Conservation (phyloP, 2,113 vertebrate species). For the Megaceryle torquata region DNA sequence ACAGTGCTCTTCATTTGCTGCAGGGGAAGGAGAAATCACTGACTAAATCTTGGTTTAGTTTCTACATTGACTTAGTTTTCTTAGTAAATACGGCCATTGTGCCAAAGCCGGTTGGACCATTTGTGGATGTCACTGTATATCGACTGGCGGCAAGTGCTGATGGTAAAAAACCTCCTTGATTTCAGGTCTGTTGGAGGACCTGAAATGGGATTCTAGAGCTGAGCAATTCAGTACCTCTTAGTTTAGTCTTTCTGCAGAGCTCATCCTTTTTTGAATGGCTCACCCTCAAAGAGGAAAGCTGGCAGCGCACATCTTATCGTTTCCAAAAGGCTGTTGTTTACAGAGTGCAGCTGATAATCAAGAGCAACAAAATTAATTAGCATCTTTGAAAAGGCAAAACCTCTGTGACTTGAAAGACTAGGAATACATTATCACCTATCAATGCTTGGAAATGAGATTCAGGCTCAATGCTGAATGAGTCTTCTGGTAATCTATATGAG, state of each 20-base stretch:
- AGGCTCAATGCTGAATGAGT: neutral
- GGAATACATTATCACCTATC: neutral
- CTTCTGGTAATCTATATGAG: neutral
- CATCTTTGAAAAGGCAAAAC: slow-evolving; percentile 5
- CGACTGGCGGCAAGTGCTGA: neutral
- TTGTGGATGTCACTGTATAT: neutral
- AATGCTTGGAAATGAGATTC: neutral
- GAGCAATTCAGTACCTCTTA: neutral
- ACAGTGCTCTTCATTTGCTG: neutral
- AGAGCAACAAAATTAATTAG: neutral
- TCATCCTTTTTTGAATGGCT: neutral
- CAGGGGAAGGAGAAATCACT: neutral
- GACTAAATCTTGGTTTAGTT: neutral
- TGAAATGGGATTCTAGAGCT: neutral
- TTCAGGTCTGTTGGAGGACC: neutral
- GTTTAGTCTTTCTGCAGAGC: neutral
- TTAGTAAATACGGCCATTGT: neutral
- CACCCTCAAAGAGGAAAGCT: neutral
- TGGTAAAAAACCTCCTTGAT: neutral
- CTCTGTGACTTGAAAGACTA: neutral
- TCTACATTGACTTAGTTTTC: neutral
- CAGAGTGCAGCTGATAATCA: slow-evolving; percentile 4
- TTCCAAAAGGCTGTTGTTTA: slow-evolving; percentile 4
- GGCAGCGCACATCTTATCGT: neutral
- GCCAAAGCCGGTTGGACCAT: neutral